These are phyloP conservation scores for Cassiopea andromeda DNA, from an alignment of 30 jellyfish, hydroid and myxozoan species.

Conservation along the genomic window DNA sequence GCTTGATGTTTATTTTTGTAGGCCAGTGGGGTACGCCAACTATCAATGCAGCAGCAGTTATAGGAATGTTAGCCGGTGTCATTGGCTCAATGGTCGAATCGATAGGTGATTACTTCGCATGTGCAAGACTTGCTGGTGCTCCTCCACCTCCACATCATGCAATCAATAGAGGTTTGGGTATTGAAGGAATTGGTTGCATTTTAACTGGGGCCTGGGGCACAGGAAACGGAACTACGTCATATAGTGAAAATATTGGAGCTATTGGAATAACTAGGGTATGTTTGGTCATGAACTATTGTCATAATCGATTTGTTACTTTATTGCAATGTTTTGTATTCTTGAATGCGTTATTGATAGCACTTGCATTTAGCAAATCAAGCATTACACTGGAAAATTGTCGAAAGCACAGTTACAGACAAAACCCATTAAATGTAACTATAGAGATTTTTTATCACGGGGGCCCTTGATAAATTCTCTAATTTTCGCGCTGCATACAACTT, in stretches of 20 bases:
- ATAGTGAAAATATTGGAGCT: constrained; percentile 98
- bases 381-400: too few relatives aligned
- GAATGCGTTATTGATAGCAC: too few relatives aligned
- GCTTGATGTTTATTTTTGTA: constrained; percentile 5
- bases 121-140: constrained; percentile 97
- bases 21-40: constrained; percentile 99
- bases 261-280: constrained; percentile 95
- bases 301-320: too few relatives aligned
- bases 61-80: constrained; percentile 98
- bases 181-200: constrained; percentile 97
- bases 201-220: constrained; percentile 99
- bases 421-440: too few relatives aligned
- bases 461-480: too few relatives aligned
- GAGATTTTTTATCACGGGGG: too few relatives aligned
- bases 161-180: constrained; percentile 89
- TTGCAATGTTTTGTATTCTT: too few relatives aligned
- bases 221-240: constrained; percentile 98
- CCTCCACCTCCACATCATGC: constrained; percentile 99
- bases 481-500: too few relatives aligned
- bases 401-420: too few relatives aligned
- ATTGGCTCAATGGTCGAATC: constrained; percentile 96
- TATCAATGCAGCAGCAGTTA: constrained; percentile 76
- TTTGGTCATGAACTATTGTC: too few relatives aligned
- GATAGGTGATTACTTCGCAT: constrained; percentile 97
- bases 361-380: too few relatives aligned